Evolutionary conservation across 2,888 invertebrate genomes (phyloP), one percentile per base, ranked within the genome.

Genomic region (Microctonus brassicae): DNA sequence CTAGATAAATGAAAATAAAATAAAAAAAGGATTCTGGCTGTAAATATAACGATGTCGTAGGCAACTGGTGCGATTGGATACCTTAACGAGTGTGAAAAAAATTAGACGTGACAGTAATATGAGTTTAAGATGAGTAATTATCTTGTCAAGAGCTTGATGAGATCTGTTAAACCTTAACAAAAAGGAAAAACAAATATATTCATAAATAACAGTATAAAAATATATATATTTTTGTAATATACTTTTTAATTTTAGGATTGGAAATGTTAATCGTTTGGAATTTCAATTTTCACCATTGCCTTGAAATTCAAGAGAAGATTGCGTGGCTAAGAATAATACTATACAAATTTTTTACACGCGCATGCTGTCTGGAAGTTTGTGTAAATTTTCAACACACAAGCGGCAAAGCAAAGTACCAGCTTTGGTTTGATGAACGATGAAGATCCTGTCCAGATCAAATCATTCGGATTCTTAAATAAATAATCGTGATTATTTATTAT

Each of bases 71-170:
- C 26, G 29, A 20, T 22, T 42, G 60, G 34, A 65, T 68, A 76
- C 73, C 74, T 72, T 73, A 68, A 65, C 73, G 68, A 72, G 75
- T 73, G 75, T 73, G 73, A 67, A 69, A 57, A 65, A 74, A 74
- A 66, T 73, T 57, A 70, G 64, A 61, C 47, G 53, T 68, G 72
- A 69, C 68, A 74, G 73, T 76, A 73, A 78, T 76, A 65, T 70
- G 61, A 70, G 69, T 73, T 73, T 58, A 63, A 75, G 69, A 71
- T 58, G 69, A 70, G 66, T 77, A 77, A 79, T 78, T 79, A 77
- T 72, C 71, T 69, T 73, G 72, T 72, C 75, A 47, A 69, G 20
- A 58, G 34, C 55, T 5, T 66, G 47, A 60, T 62, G 68, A 55
- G 69, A 73, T 74, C 73, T 69, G 57, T 73, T 69, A 69, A 57